Evolutionary conservation across 1,140 invertebrate species (phyloP).

Genomic region (Philotrypesis tridentata): DNA sequence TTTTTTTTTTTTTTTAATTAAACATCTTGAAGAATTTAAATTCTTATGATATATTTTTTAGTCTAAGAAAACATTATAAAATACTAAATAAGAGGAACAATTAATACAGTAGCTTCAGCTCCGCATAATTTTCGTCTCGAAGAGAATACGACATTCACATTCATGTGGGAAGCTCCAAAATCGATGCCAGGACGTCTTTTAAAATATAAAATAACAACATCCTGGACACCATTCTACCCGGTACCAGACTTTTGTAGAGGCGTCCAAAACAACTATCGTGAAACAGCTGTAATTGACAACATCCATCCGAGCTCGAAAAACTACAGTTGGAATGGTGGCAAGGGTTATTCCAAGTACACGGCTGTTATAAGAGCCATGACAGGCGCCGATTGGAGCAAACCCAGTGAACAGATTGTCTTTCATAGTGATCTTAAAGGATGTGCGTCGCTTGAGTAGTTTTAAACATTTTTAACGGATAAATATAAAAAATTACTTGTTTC

Average conservation of each 20-base stretch:
- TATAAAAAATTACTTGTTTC: neutral
- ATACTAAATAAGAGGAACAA: neutral
- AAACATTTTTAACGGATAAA: too few relatives aligned
- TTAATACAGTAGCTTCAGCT: neutral
- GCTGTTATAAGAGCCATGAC: slow-evolving; percentile 55
- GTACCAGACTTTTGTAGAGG: slow-evolving; percentile 53
- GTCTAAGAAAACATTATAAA: neutral
- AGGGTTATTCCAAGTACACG: slow-evolving; percentile 52
- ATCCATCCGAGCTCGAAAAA: neutral
- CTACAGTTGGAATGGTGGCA: neutral
- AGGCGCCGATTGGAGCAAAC: neutral
- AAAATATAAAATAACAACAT: slow-evolving; percentile 54
- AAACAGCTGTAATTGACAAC: neutral
- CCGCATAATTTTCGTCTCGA: neutral
- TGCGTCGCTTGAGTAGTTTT: too few relatives aligned
- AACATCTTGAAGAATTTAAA: too few relatives aligned
- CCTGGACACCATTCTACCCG: slow-evolving; percentile 49
- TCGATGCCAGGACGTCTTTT: slow-evolving; percentile 56
- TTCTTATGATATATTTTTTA: too few relatives aligned
- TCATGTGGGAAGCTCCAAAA: slow-evolving; percentile 59
- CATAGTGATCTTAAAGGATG: neutral
- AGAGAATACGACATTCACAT: neutral
- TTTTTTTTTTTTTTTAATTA: too few relatives aligned
- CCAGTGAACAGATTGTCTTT: neutral
- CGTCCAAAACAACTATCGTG: too few relatives aligned